A percentile compares a stretch with the other conserved stretches of the same genome.
Conservation (phyloP, 2,797 vertebrate species). For the Dallia pectoralis region DNA sequence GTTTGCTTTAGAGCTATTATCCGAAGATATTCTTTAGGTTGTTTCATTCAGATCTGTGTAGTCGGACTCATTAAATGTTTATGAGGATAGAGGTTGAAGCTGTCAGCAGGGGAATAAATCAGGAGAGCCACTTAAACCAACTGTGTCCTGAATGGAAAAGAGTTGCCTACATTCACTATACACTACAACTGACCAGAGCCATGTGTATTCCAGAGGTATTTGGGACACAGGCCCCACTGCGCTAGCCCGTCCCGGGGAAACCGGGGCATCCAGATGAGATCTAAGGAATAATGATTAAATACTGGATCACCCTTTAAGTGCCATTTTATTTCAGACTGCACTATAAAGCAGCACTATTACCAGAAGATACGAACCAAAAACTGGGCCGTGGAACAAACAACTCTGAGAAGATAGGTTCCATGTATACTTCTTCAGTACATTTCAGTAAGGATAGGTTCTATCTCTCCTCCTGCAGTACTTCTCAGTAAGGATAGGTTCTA, state of each 20-base stretch:
- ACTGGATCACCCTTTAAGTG: constrained; percentile 35
- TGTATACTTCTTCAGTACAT: too few relatives aligned
- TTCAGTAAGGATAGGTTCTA: too few relatives aligned
- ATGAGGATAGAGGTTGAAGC: constrained; percentile 38
- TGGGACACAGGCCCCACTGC: neutral
- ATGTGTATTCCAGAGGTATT: too few relatives aligned
- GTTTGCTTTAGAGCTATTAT: constrained; percentile 55
- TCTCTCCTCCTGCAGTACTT: too few relatives aligned
- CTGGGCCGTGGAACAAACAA: constrained; percentile 4
- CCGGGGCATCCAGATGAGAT: constrained; percentile 33
- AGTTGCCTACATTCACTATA: too few relatives aligned
- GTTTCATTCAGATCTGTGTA: constrained; percentile 45
- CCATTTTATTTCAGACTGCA: constrained; percentile 40
- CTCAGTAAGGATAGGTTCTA: too few relatives aligned
- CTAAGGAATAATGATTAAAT: constrained; percentile 39
- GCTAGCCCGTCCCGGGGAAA: constrained; percentile 11
- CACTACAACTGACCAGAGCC: too few relatives aligned
- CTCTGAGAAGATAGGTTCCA: too few relatives aligned
- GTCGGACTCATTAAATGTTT: constrained; percentile 56
- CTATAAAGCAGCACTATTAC: constrained; percentile 31
- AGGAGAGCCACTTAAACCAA: constrained; percentile 7
- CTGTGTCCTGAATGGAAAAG: neutral
- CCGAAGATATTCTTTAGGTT: constrained; percentile 44
- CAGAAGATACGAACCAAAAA: constrained; percentile 19
- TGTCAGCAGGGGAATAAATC: constrained; percentile 47